Percentiles rank a stretch among this genome's conserved stretches.
phyloP scores from a whole-genome alignment of 1,140 invertebrate genomes.

The Phortica variegata region DNA sequence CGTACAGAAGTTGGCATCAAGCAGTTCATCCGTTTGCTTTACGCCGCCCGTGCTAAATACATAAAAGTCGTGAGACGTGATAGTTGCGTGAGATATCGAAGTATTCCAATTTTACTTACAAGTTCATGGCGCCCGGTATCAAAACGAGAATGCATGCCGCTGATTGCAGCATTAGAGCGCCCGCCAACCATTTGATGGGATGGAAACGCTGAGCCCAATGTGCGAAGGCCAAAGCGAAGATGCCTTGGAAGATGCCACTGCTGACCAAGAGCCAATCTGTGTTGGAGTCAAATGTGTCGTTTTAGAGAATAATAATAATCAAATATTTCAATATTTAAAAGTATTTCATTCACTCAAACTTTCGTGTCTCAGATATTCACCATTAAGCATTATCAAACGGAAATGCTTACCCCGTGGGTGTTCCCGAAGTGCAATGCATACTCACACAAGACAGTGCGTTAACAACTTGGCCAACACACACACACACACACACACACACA shows the following conservation, averaged over 20 bases:
- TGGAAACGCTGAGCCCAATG: constrained; percentile 66
- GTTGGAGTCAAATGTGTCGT: constrained; percentile 11
- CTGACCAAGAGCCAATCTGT: constrained; percentile 63
- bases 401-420: too few relatives aligned
- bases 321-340: too few relatives aligned
- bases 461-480: constrained; percentile 4
- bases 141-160: constrained; percentile 60
- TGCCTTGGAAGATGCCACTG: constrained; percentile 60
- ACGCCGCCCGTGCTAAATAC: constrained; percentile 26
- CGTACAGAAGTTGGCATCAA: constrained; percentile 34
- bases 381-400: too few relatives aligned
- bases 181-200: constrained; percentile 63
- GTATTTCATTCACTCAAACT: too few relatives aligned
- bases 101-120: constrained; percentile 38
- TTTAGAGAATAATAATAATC: too few relatives aligned
- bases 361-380: too few relatives aligned
- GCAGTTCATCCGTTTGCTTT: constrained; percentile 21
- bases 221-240: constrained; percentile 60
- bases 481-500: not conserved
- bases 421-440: too few relatives aligned
- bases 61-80: not conserved
- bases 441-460: too few relatives aligned
- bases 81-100: not conserved
- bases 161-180: constrained; percentile 62
- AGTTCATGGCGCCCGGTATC: constrained; percentile 61